Evolutionary conservation across 2,797 vertebrate genomes (phyloP), one percentile per base, ranked within the genome.

Genomic region (Platyrinchus mystaceus): DNA sequence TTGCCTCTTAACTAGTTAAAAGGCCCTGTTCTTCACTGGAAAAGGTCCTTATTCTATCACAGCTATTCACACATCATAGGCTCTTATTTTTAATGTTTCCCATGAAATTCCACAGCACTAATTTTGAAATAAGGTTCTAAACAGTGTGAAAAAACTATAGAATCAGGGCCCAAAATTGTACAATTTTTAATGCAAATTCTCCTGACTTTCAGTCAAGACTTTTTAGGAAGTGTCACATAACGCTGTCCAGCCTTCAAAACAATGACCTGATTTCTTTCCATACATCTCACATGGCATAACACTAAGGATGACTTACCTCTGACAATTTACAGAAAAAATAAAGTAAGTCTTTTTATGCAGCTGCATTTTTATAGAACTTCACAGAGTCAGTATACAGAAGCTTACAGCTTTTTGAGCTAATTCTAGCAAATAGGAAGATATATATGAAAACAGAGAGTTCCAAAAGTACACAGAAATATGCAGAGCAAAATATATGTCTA

Each of bases 401-500:
- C 59, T 58, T 77, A 52, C 49, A 94, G 78, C 60, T 90, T 87
- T 79, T 92, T 68, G 28, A 73, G 44, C 77, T 68, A 82, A 59
- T 58, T 90, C 44, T 84, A 79, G 60, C 50, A 86, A 81, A 93
- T 41, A 95, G 41, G 12, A 90, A 27, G 39, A 44, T 49, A 81
- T 64, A 85, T 55, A 77, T 63, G 87, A 92, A 93, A 94, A 91
- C 41, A 90, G 66, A 87, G 66, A 82, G 49, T 75, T 93, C 87
- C 70, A 85, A 96, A 96, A 89, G 71, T 88, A 91, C 64, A 49
- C 49, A 34, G 21, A 58, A 73, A 87, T 96, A 95, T 95, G 93
- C 97, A 96, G 95, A 94, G 91, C 93, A 97, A 97, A 97, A 98
- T 96, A 98, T 95, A 97, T 73, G 87, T 91, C 20, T 79, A 63